phyloP scores from a whole-genome alignment of 2,888 invertebrate genomes.

The Caenorhabditis uteleia region DNA sequence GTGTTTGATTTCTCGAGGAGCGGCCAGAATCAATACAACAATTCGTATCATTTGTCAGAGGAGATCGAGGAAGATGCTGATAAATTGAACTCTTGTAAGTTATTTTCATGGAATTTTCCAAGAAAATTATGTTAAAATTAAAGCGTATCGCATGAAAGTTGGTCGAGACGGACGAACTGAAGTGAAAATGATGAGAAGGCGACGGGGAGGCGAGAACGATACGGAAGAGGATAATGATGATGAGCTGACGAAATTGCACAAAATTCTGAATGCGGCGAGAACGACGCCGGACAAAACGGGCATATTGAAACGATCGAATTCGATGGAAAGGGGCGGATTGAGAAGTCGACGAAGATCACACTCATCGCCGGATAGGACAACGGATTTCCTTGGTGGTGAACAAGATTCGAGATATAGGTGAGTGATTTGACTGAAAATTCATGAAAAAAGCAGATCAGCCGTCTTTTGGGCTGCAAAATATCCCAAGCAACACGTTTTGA shows the following conservation, averaged over 20 bases:
- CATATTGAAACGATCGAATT: conserved; percentile 31
- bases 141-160: conserved; percentile 33
- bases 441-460: too few relatives aligned
- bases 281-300: conserved; percentile 22
- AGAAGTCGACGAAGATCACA: conserved; percentile 27
- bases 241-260: conserved; percentile 25
- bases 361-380: conserved; percentile 23
- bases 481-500: too few relatives aligned
- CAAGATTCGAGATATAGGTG: conserved; percentile 2
- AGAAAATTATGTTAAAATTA: conserved; percentile 3
- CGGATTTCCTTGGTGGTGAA: conserved; percentile 1
- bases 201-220: conserved; percentile 11
- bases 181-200: conserved; percentile 27
- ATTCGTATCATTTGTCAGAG: conserved; percentile 29
- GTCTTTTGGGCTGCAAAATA: too few relatives aligned
- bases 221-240: conserved; percentile 20
- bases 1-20: conserved; percentile 19
- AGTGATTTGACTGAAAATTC: too few relatives aligned
- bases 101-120: background rate
- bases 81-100: conserved; percentile 12
- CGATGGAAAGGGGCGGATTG: conserved; percentile 21
- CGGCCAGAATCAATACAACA: conserved; percentile 4
- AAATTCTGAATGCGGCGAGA: conserved; percentile 35
- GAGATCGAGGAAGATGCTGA: conserved; percentile 10
- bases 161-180: conserved; percentile 32